Conservation (phyloP, 2,797 vertebrate species). For the Cirrhinus mrigala region DNA sequence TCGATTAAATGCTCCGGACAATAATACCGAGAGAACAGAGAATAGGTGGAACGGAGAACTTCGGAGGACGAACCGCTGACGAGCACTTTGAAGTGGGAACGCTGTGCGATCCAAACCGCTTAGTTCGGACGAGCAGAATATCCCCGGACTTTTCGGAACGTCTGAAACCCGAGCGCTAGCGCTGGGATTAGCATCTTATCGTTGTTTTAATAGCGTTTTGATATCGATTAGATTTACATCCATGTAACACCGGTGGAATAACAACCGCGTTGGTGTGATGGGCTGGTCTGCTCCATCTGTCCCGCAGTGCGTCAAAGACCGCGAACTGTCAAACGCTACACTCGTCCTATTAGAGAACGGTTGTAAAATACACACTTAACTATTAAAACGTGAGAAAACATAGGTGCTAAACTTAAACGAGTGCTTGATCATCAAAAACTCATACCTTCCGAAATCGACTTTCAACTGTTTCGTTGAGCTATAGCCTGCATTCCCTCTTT, state of each 20-base stretch:
- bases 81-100: constrained; percentile 79
- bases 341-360: background rate
- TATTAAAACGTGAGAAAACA: background rate
- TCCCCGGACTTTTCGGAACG: constrained; percentile 61
- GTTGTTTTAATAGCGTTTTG: constrained; percentile 70
- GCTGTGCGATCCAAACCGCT: constrained; percentile 71
- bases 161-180: constrained; percentile 72
- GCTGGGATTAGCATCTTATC: constrained; percentile 69
- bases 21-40: constrained; percentile 59
- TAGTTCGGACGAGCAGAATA: constrained; percentile 56
- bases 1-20: constrained; percentile 69
- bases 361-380: constrained; percentile 18
- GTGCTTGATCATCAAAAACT: background rate
- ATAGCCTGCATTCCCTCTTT: background rate
- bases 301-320: background rate
- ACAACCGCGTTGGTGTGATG: constrained; percentile 74
- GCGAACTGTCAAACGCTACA: constrained; percentile 29
- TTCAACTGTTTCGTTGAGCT: background rate
- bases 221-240: constrained; percentile 81
- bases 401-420: background rate
- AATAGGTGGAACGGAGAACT: constrained; percentile 64
- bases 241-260: constrained; percentile 71
- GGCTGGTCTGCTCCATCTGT: constrained; percentile 1
- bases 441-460: background rate
- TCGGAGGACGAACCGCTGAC: constrained; percentile 65